Evolutionary conservation across 2,888 invertebrate genomes (phyloP).

Genomic region (Meiosimyza decipiens): DNA sequence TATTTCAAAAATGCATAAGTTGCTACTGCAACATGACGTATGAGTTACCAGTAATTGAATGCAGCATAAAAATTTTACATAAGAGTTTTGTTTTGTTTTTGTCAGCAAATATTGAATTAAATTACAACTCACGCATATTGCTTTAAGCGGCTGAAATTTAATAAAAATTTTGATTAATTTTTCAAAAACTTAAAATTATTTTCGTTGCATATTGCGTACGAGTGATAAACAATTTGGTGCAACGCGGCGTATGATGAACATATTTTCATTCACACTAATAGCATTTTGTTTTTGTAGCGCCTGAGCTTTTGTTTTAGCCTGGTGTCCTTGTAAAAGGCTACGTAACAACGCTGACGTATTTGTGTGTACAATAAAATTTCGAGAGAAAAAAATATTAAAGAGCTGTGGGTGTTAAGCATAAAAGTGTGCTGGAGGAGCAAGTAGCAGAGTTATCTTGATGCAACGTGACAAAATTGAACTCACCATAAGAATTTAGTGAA

Average conservation of each 20-base stretch:
- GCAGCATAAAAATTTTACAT: not conserved
- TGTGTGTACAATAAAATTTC: not conserved
- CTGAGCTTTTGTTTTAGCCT: not conserved
- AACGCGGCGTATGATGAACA: constrained; percentile 34
- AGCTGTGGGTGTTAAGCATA: no score
- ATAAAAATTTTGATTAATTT: no score
- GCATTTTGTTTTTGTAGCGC: not conserved
- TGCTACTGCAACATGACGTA: constrained; percentile 29
- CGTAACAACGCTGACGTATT: constrained; percentile 30
- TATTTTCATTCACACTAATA: not conserved
- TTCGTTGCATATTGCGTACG: not conserved
- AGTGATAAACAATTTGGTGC: constrained; percentile 5
- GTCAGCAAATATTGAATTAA: not conserved
- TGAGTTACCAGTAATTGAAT: constrained; percentile 12
- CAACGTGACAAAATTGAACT: no score
- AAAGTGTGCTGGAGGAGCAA: no score
- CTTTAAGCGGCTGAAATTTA: not conserved
- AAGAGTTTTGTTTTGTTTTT: not conserved
- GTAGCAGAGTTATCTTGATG: no score
- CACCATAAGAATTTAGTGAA: no score
- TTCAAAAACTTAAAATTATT: not conserved
- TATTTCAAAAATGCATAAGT: not conserved
- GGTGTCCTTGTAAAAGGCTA: not conserved
- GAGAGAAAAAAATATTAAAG: not conserved
- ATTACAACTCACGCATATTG: not conserved